These are phyloP conservation scores for Pardosa pseudoannulata DNA, from an alignment of 2,888 invertebrate species.

Conservation along the genomic window DNA sequence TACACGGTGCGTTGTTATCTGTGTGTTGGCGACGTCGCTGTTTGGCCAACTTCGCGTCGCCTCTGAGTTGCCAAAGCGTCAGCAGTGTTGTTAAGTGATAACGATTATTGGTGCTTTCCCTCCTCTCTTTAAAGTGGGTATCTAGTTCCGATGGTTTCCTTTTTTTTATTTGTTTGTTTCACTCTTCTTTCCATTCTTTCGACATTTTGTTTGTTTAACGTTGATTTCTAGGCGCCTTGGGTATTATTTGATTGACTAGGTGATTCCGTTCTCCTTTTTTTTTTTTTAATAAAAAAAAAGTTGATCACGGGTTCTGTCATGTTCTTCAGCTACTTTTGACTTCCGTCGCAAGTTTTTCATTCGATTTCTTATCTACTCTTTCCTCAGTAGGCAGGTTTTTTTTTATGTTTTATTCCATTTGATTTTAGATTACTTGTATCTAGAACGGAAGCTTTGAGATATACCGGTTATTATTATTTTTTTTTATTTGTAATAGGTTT, in stretches of 20 bases:
- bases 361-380: constrained; percentile 13
- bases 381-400: no score
- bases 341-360: constrained; percentile 15
- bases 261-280: constrained; percentile 27
- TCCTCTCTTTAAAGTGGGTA: constrained; percentile 44
- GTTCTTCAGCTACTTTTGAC: not conserved
- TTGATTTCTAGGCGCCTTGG: constrained; percentile 56
- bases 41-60: constrained; percentile 36
- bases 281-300: no score
- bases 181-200: constrained; percentile 47
- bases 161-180: constrained; percentile 1
- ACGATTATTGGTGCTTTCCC: constrained; percentile 61
- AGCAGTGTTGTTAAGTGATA: constrained; percentile 70
- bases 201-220: constrained; percentile 58
- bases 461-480: no score
- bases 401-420: not conserved
- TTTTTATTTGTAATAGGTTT: no score
- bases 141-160: constrained; percentile 38
- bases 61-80: constrained; percentile 61
- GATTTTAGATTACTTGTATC: not conserved
- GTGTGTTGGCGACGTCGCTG: constrained; percentile 35
- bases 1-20: constrained; percentile 53
- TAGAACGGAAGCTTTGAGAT: not conserved
- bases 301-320: not conserved
- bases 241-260: constrained; percentile 41